Base-by-base conservation (phyloP, 2,113 vertebrate species). In the Catharus fuscescens region DNA sequence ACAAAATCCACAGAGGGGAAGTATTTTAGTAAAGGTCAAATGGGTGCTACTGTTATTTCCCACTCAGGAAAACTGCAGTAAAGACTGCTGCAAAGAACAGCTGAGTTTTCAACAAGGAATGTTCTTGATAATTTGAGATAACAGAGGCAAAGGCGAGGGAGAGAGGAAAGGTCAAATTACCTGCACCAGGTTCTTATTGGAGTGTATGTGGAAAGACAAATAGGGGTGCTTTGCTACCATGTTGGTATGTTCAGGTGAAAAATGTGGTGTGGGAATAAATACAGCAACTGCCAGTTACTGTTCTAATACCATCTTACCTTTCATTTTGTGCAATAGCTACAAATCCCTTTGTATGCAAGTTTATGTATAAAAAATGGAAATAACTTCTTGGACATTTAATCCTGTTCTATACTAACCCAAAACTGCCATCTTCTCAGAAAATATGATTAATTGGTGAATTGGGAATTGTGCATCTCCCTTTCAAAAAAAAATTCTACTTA, bases 101-200 rank as follows among this genome's bases (percentile, higher is more conserved):
- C 90, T 96, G 92, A 80, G 57, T 94, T 96, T 97, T 92, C 94
- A 91, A 57, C 79, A 74, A 82, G 57, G 81, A 96, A 95, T 94
- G 87, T 91, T 91, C 90, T 72, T 0, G 4, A 95, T 95, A 94
- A 88, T 78, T 73, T 88, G 91, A 95, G 93, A 95, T 95, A 97
- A 95, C 56, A 78, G 76, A 93, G 85, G 80, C 69, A 70, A 88
- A 96, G 88, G 60, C 81, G 9, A 90, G 32, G 45, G 62, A 92
- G 54, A 84, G 93, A 84, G 28, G 45, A 95, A 93, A 92, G 94
- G 94, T 90, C 95, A 93, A 88, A 95, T 95, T 81, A 91, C 61
- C 28, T 14, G 23, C 44, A 56, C 54, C 24, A 60, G n/a, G 81
- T 92, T 94, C 80, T 87, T 91, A 16, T 9, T 36, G 50, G 48